These are phyloP conservation scores for Drosophila erecta DNA, from an alignment of 1,140 invertebrate genomes.

Conservation along the genomic window DNA sequence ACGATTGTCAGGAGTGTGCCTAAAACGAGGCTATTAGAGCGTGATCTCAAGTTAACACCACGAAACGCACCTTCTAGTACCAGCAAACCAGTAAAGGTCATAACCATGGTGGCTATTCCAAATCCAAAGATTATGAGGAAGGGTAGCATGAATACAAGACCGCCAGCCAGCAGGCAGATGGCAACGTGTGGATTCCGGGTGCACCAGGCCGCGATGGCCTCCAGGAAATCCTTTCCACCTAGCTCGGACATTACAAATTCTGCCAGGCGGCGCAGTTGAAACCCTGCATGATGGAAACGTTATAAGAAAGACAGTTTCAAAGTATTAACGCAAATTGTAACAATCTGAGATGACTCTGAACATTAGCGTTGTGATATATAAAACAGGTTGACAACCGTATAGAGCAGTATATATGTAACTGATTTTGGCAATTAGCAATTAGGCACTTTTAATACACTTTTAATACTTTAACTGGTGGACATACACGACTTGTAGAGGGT, in stretches of 20 bases:
- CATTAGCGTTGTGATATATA: background rate
- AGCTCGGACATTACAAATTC: slow-evolving; percentile 59
- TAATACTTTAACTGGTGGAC: background rate
- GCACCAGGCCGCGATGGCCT: slow-evolving; percentile 53
- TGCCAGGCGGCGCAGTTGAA: slow-evolving; percentile 27
- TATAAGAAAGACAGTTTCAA: background rate
- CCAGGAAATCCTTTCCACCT: slow-evolving; percentile 71
- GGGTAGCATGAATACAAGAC: slow-evolving; percentile 64
- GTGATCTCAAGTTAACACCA: background rate
- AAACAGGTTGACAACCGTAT: background rate
- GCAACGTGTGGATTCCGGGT: slow-evolving; percentile 69
- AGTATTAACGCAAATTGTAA: background rate
- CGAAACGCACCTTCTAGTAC: slow-evolving; percentile 68
- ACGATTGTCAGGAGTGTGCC: slow-evolving; percentile 75
- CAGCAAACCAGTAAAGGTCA: slow-evolving; percentile 78
- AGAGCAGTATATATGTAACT: background rate
- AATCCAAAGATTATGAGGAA: slow-evolving; percentile 73
- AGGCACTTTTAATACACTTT: background rate
- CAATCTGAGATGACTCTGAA: background rate
- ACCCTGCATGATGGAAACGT: slow-evolving; percentile 39
- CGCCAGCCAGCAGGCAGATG: slow-evolving; percentile 59
- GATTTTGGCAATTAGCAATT: background rate
- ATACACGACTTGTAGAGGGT: slow-evolving; percentile 55
- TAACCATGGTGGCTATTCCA: slow-evolving; percentile 67
- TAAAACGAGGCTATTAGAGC: slow-evolving; percentile 5